phyloP scores from a whole-genome alignment of 2,888 invertebrate genomes.

The Molanna angustata region DNA sequence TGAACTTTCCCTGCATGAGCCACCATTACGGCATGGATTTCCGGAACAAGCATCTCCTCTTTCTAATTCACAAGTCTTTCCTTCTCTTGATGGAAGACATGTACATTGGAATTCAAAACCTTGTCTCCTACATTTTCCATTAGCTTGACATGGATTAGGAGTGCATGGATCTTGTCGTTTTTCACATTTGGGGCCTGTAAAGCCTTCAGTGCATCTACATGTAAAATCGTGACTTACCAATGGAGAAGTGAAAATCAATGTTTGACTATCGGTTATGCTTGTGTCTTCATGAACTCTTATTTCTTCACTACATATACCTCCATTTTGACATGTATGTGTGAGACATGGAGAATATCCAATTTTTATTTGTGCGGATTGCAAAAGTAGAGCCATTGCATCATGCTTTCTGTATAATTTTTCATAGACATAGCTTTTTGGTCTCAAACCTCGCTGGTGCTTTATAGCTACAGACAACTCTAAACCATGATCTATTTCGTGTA shows the following conservation, averaged over 20 bases:
- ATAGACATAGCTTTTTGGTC: constrained; percentile 61
- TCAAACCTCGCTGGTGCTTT: constrained; percentile 57
- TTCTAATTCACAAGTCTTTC: constrained; percentile 80
- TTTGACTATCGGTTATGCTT: constrained; percentile 76
- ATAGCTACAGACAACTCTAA: constrained; percentile 73
- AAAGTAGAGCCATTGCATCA: constrained; percentile 59
- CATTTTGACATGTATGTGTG: constrained; percentile 71
- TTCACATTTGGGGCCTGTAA: constrained; percentile 79
- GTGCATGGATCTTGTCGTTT: constrained; percentile 87
- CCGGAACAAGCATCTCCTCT: constrained; percentile 80
- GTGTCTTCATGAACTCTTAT: constrained; percentile 67
- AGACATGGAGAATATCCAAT: constrained; percentile 80
- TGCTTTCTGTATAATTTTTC: constrained; percentile 66
- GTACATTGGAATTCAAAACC: constrained; percentile 81
- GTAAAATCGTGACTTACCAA: constrained; percentile 71
- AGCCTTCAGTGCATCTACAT: constrained; percentile 82
- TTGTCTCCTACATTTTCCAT: constrained; percentile 80
- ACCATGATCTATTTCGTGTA: constrained; percentile 63
- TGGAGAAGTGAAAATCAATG: constrained; percentile 81
- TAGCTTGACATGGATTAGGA: constrained; percentile 83
- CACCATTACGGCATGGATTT: constrained; percentile 88
- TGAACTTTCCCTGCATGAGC: constrained; percentile 84
- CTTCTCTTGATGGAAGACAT: constrained; percentile 76
- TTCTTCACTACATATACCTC: constrained; percentile 71
- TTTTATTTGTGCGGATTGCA: constrained; percentile 59